phyloP scores from a whole-genome alignment of 2,113 vertebrate species.

The Tor tambroides region DNA sequence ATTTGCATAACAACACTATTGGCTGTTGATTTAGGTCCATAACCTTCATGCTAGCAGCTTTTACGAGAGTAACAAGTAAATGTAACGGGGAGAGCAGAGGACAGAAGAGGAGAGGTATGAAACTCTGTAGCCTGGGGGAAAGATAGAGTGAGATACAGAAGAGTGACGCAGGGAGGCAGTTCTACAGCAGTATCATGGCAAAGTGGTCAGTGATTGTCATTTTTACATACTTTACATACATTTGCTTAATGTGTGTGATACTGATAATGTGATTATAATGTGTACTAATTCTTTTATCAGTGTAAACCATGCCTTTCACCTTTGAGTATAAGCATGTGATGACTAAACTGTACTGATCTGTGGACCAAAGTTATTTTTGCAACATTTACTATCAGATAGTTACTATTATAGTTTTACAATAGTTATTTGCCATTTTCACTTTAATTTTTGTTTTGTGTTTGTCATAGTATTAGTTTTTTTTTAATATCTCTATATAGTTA shows the following conservation, averaged over 20 bases:
- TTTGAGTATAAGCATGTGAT: no score
- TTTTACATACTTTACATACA: background rate
- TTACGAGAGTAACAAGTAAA: conserved; percentile 39
- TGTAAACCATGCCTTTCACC: no score
- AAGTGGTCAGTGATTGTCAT: conserved; percentile 8
- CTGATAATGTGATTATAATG: background rate
- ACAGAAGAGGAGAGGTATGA: conserved; percentile 25
- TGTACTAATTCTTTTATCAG: no score
- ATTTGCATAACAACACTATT: conserved; percentile 48
- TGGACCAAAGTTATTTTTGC: no score
- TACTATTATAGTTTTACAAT: no score
- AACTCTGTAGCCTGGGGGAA: conserved; percentile 42
- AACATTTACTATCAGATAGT: no score
- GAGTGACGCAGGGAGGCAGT: conserved; percentile 27
- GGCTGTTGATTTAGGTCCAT: conserved; percentile 30
- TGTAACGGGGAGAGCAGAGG: background rate
- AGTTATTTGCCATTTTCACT: background rate
- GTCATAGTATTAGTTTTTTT: background rate
- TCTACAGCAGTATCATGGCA: conserved; percentile 58
- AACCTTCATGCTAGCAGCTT: conserved; percentile 40
- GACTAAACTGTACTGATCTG: no score
- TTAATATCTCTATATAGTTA: background rate
- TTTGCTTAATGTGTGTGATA: background rate
- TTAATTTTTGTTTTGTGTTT: background rate
- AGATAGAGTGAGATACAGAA: conserved; percentile 40